Evolutionary conservation across 2,888 invertebrate genomes (phyloP).

Genomic region (Agrochola lychnidis): DNA sequence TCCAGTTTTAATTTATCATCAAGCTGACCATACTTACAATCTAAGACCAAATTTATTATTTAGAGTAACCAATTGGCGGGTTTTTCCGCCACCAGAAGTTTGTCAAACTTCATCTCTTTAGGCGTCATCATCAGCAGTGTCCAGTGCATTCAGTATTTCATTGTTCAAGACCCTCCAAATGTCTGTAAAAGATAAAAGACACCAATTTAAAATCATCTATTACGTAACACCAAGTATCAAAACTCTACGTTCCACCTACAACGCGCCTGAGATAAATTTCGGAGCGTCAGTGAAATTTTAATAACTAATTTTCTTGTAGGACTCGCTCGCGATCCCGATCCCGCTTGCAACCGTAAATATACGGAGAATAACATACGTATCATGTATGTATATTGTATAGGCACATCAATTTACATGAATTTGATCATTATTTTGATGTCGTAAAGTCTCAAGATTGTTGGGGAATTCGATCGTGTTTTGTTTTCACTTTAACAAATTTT

Average conservation of each 20-base stretch:
- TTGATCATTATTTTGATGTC: conserved; percentile 46
- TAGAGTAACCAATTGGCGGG: not conserved
- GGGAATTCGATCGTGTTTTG: not conserved
- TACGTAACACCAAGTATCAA: conserved; percentile 73
- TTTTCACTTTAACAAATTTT: too few species aligned
- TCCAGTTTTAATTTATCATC: not conserved
- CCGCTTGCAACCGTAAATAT: conserved; percentile 65
- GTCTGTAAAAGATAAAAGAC: not conserved
- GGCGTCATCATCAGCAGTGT: not conserved
- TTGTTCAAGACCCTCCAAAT: not conserved
- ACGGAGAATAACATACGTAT: conserved; percentile 52
- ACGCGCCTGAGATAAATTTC: conserved; percentile 88
- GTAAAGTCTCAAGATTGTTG: conserved; percentile 8
- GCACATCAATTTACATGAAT: conserved; percentile 23
- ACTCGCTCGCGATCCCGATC: conserved; percentile 68
- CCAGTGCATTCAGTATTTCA: not conserved
- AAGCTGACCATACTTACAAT: not conserved
- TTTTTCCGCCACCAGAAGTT: not conserved
- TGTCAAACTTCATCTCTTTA: not conserved
- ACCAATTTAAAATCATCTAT: conserved; percentile 1
- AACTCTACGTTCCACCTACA: conserved; percentile 60
- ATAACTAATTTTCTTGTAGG: conserved; percentile 91
- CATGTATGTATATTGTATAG: not conserved
- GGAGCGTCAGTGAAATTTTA: conserved; percentile 91
- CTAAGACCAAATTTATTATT: not conserved